These are phyloP conservation scores for Axinella damicornis DNA, from an alignment of 37 sponge, comb jelly and placozoan genomes.

Conservation along the genomic window DNA sequence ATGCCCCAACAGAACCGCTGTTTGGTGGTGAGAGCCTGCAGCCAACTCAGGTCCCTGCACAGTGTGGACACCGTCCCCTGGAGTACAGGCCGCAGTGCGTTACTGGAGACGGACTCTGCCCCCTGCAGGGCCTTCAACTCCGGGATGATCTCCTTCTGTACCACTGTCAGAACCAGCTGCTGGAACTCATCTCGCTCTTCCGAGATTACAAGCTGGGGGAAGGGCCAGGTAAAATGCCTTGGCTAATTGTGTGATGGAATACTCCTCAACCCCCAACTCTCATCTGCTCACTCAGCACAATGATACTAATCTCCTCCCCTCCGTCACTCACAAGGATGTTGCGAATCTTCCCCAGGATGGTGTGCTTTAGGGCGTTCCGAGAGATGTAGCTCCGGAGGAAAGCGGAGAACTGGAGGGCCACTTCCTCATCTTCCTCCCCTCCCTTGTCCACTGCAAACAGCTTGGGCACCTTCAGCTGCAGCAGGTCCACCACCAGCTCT, in stretches of 20 bases:
- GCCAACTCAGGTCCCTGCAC: slow-evolving; percentile 35
- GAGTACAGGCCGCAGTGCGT: slow-evolving; percentile 29
- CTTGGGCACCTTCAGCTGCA: slow-evolving; percentile 44
- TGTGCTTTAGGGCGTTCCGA: slow-evolving; percentile 28
- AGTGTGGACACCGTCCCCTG: slow-evolving; percentile 11
- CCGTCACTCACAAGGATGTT: slow-evolving; percentile 30
- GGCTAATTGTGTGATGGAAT: too few species aligned
- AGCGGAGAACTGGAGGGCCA: slow-evolving; percentile 9
- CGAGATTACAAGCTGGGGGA: slow-evolving; percentile 11
- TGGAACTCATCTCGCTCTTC: slow-evolving; percentile 45
- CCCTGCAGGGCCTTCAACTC: slow-evolving; percentile 30
- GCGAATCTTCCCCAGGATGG: slow-evolving; percentile 12
- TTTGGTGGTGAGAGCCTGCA: slow-evolving; percentile 25
- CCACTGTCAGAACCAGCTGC: slow-evolving; percentile 30
- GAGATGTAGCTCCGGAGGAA: slow-evolving; percentile 30
- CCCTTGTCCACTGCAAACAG: slow-evolving; percentile 32
- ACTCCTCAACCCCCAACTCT: too few species aligned
- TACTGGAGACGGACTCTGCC: background rate
- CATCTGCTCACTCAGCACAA: too few species aligned
- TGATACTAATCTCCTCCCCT: too few species aligned
- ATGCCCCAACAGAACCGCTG: slow-evolving; percentile 75
- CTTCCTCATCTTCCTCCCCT: background rate
- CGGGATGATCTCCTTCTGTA: slow-evolving; percentile 36
- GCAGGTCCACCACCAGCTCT: slow-evolving; percentile 51
- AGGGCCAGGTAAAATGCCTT: too few species aligned